These are phyloP conservation scores for Cryptocephalus moraei DNA, from an alignment of 2,888 invertebrate species.

Conservation along the genomic window DNA sequence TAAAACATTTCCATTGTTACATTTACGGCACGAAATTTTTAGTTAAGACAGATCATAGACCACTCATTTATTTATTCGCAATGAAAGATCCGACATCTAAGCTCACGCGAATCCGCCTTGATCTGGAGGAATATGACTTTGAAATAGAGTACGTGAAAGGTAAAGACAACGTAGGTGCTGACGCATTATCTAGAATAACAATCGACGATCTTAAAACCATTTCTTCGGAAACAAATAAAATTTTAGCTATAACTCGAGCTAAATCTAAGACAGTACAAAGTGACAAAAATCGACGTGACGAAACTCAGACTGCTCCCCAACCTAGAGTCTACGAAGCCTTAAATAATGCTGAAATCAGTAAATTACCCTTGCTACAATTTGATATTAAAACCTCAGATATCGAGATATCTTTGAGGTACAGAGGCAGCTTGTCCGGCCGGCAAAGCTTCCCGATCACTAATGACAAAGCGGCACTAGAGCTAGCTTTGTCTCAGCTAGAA, in stretches of 20 bases:
- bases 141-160: slow-evolving; percentile 3
- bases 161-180: slow-evolving; percentile 1
- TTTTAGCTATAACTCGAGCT: slow-evolving; percentile 6
- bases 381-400: not conserved
- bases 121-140: slow-evolving; percentile 5
- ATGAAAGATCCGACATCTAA: slow-evolving; percentile 12
- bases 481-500: no score
- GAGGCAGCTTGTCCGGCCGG: no score
- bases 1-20: slow-evolving; percentile 7
- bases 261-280: not conserved
- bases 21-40: slow-evolving; percentile 7
- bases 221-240: not conserved
- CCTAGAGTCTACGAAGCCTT: not conserved
- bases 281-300: no score
- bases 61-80: slow-evolving; percentile 10
- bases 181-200: slow-evolving; percentile 4
- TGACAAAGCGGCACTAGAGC: no score
- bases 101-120: slow-evolving; percentile 9
- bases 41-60: slow-evolving; percentile 10
- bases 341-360: not conserved
- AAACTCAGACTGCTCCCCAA: not conserved
- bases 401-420: no score
- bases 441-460: no score
- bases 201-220: slow-evolving; percentile 3
- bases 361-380: not conserved